Conservation (phyloP, 2,113 vertebrate genomes). For the Ovis aries region DNA sequence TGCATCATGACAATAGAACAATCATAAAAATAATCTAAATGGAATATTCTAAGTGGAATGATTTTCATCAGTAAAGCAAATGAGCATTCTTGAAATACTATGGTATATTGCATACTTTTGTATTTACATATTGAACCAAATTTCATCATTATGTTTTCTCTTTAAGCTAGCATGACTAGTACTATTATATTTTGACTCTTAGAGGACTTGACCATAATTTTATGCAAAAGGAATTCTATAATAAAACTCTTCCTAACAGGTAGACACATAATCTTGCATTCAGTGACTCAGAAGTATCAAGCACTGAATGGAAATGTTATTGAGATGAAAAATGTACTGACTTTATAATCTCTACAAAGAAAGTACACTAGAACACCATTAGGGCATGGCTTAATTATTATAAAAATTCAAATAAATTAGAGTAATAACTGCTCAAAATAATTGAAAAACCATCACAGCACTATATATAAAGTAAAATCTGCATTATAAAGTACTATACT, state of each 20-base stretch:
- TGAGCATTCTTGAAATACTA: background rate
- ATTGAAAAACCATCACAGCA: background rate
- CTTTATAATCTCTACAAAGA: background rate
- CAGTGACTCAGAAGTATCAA: background rate
- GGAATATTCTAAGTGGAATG: background rate
- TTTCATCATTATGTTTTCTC: background rate
- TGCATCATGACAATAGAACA: background rate
- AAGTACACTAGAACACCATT: background rate
- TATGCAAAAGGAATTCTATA: background rate
- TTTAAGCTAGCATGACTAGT: background rate
- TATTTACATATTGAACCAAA: background rate
- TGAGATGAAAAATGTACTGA: background rate
- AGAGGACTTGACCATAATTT: background rate
- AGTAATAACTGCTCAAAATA: background rate
- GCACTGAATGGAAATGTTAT: background rate
- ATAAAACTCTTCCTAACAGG: background rate
- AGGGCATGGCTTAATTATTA: background rate
- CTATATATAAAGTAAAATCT: background rate
- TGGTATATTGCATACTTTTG: background rate
- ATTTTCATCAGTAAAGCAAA: conserved; percentile 22
- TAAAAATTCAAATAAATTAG: background rate
- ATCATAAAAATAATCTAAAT: background rate
- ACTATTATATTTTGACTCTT: background rate
- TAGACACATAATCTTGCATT: background rate
- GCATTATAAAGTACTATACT: background rate